Percentiles rank a stretch among this genome's conserved stretches.
phyloP scores from a whole-genome alignment of 2,113 vertebrate species.

The Chitala chitala region DNA sequence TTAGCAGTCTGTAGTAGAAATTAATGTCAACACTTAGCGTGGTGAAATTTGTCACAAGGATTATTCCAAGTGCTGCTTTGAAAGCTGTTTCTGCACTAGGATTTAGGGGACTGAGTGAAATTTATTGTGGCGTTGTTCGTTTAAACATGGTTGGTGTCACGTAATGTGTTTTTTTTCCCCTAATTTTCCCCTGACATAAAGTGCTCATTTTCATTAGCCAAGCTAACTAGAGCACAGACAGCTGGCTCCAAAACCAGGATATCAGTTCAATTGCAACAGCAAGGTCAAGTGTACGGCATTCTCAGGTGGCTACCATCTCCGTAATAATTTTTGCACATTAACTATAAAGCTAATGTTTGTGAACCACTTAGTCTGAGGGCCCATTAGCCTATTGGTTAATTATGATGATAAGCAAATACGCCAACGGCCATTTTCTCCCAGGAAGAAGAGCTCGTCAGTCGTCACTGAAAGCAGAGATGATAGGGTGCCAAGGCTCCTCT shows the following conservation, averaged over 20 bases:
- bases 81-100: constrained; percentile 73
- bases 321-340: neutral
- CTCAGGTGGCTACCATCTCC: neutral
- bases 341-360: neutral
- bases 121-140: constrained; percentile 71
- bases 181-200: no score
- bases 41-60: constrained; percentile 37
- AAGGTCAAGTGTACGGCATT: neutral
- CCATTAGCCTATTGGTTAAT: neutral
- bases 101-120: constrained; percentile 71
- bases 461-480: neutral
- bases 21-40: constrained; percentile 19
- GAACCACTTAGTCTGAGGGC: neutral
- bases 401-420: neutral
- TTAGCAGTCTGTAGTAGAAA: constrained; percentile 16
- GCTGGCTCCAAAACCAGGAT: constrained; percentile 23
- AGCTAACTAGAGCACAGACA: constrained; percentile 51
- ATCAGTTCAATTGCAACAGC: neutral
- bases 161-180: no score
- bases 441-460: neutral
- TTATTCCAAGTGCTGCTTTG: constrained; percentile 49
- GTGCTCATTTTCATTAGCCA: constrained; percentile 69
- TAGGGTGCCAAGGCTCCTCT: neutral
- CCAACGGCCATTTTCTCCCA: neutral
- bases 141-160: constrained; percentile 60